phyloP scores from a whole-genome alignment of 1,140 invertebrate species.

The Brachionus rotundiformis region DNA sequence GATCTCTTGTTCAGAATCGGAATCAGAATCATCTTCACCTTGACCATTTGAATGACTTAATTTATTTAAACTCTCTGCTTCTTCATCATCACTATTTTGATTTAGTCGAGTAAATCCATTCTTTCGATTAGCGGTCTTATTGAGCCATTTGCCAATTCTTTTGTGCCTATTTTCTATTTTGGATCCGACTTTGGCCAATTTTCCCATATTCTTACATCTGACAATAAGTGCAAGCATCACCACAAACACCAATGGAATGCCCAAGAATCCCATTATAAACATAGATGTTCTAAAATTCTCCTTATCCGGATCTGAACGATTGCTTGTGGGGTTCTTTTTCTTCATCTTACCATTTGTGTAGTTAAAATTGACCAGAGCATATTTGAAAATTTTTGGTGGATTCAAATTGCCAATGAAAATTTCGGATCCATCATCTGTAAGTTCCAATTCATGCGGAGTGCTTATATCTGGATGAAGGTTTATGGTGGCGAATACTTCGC shows the following conservation, averaged over 20 bases:
- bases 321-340: background rate
- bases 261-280: conserved; percentile 41
- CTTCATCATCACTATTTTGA: conserved; percentile 51
- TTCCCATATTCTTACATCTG: conserved; percentile 42
- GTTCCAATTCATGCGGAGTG: conserved; percentile 40
- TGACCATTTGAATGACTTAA: conserved; percentile 11
- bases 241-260: conserved; percentile 6
- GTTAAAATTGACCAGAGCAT: conserved; percentile 34
- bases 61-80: conserved; percentile 42
- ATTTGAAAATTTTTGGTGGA: conserved; percentile 46
- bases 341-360: conserved; percentile 6
- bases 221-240: background rate
- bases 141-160: conserved; percentile 34
- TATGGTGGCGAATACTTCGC: conserved; percentile 11
- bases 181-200: conserved; percentile 31
- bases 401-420: conserved; percentile 46
- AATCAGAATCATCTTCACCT: conserved; percentile 6
- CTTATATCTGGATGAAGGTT: conserved; percentile 28
- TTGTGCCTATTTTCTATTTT: conserved; percentile 41
- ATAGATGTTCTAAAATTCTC: conserved; percentile 49
- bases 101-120: conserved; percentile 36
- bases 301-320: conserved; percentile 10
- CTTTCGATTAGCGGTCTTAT: conserved; percentile 25
- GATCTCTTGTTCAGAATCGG: conserved; percentile 36
- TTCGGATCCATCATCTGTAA: conserved; percentile 24